phyloP scores from a whole-genome alignment of 1,140 invertebrate species.

The Camponotus floridanus region DNA sequence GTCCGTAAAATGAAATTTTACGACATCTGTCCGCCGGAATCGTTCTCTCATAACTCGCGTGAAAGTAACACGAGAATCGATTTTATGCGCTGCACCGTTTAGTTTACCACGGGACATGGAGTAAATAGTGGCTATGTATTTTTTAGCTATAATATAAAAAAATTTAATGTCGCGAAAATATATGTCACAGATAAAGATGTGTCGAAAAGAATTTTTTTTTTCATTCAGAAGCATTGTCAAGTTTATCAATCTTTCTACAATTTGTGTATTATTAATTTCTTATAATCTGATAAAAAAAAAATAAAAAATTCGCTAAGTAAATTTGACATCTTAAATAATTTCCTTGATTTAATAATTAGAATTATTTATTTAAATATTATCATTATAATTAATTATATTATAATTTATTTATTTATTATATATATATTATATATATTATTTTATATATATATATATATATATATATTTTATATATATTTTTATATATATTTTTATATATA shows the following conservation, averaged over 20 bases:
- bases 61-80: constrained; percentile 37
- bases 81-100: constrained; percentile 28
- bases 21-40: constrained; percentile 12
- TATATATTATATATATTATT: too few species aligned
- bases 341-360: too few species aligned
- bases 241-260: too few species aligned
- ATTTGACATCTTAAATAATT: neutral
- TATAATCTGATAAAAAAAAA: neutral
- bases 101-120: neutral
- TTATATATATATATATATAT: too few species aligned
- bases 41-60: constrained; percentile 21
- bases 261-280: too few species aligned
- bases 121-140: neutral
- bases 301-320: neutral
- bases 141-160: constrained; percentile 7
- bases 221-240: constrained; percentile 8
- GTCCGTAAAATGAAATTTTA: constrained; percentile 52
- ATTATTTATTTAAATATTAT: too few species aligned
- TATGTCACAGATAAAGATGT: constrained; percentile 37
- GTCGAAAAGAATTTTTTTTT: constrained; percentile 25
- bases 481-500: too few species aligned
- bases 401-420: too few species aligned
- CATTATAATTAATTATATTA: too few species aligned
- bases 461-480: too few species aligned
- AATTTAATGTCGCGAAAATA: neutral